These are phyloP conservation scores for Nematostella vectensis DNA, from an alignment of 92 coral and sea anemone species.

Conservation along the genomic window DNA sequence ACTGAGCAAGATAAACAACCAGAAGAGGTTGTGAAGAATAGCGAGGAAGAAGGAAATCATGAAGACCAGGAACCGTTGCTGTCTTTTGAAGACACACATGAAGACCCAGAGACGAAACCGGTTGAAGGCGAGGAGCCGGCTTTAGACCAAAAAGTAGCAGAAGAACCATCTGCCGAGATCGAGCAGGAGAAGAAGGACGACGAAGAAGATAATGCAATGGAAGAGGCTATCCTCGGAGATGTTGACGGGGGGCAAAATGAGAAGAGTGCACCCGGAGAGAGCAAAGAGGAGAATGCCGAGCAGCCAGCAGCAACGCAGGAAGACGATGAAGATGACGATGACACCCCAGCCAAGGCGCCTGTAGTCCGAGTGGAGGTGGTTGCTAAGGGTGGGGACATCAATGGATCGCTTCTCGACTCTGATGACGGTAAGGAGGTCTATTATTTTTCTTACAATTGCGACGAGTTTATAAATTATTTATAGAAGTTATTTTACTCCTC, in stretches of 20 bases:
- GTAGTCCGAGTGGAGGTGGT: slow-evolving; percentile 7
- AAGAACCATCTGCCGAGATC: too few relatives aligned
- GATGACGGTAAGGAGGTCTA: slow-evolving; percentile 5
- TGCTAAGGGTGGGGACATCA: slow-evolving; percentile 8
- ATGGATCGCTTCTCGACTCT: not conserved
- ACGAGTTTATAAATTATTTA: too few relatives aligned
- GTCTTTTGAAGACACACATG: too few relatives aligned
- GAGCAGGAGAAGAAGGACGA: too few relatives aligned
- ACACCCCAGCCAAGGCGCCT: not conserved
- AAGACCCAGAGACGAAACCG: too few relatives aligned
- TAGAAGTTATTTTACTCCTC: too few relatives aligned
- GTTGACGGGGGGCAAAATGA: not conserved
- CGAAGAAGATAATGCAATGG: too few relatives aligned
- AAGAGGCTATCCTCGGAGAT: too few relatives aligned
- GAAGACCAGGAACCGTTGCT: too few relatives aligned
- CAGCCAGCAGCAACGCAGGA: slow-evolving; percentile 5
- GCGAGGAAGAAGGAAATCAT: not conserved
- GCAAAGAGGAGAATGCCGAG: not conserved
- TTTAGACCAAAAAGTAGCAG: too few relatives aligned
- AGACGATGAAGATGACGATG: not conserved
- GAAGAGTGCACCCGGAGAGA: not conserved
- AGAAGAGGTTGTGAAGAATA: slow-evolving; percentile 1
- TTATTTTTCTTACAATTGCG: too few relatives aligned
- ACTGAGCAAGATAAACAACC: not conserved
- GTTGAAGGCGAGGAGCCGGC: too few relatives aligned